Percentiles rank a stretch among this genome's conserved stretches.
phyloP scores from a whole-genome alignment of 2,888 invertebrate species.

The Plebejus argus region DNA sequence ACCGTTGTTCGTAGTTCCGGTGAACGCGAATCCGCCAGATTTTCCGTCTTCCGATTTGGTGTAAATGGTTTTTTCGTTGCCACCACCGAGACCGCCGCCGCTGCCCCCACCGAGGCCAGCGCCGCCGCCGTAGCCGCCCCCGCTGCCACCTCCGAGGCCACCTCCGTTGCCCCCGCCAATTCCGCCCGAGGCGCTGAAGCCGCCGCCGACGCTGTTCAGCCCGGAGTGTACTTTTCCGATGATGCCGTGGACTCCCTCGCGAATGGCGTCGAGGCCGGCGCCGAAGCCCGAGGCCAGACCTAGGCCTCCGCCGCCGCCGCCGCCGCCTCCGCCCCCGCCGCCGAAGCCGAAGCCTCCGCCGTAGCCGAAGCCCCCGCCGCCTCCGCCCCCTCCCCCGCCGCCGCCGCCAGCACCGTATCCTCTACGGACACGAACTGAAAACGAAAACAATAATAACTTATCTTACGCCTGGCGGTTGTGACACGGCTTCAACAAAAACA shows the following conservation, averaged over 20 bases:
- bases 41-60: constrained; percentile 69
- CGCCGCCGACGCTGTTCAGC: constrained; percentile 40
- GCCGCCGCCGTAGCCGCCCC: constrained; percentile 42
- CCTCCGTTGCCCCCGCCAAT: constrained; percentile 39
- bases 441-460: constrained; percentile 36
- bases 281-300: constrained; percentile 44
- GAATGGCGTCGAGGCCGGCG: constrained; percentile 53
- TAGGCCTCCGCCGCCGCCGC: constrained; percentile 38
- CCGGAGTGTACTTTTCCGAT: constrained; percentile 57
- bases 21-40: constrained; percentile 71
- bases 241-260: constrained; percentile 56
- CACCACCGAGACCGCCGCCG: constrained; percentile 44
- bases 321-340: not conserved
- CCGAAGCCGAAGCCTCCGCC: constrained; percentile 44
- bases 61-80: constrained; percentile 54
- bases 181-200: constrained; percentile 40
- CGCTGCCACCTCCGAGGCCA: constrained; percentile 45
- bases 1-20: constrained; percentile 64
- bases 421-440: constrained; percentile 63
- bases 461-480: not conserved
- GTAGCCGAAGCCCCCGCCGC: constrained; percentile 44
- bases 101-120: constrained; percentile 41
- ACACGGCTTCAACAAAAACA: not conserved
- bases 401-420: constrained; percentile 49
- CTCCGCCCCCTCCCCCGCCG: constrained; percentile 50